Evolutionary conservation across 2,113 vertebrate genomes (phyloP), one percentile per base, ranked within the genome.

Genomic region (Acanthisitta chloris): DNA sequence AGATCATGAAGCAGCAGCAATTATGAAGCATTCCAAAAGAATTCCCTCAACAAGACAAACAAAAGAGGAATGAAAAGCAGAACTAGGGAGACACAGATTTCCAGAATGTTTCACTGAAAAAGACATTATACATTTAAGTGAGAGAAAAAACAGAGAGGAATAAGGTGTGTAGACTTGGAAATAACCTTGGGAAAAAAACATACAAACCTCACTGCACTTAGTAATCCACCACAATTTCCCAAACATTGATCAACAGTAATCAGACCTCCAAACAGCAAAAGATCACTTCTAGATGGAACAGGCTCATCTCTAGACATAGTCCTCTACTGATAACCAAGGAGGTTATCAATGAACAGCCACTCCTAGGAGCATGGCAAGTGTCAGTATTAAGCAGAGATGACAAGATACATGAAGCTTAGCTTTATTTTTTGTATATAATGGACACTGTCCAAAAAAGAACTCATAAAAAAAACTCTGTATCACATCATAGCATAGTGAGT

Each of bases 11-110:
- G 78, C 40, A 91, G 73, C 48, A 96, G 80, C 77, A 69, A 74
- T 45, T 84, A 81, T 61, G 81, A 91, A 95, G 54, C 45, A 70
- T 92, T 94, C 84, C 84, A 92, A 85, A 87, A 91, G 17, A 94
- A 91, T 80, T 87, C 70, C 71, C 73, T 89, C 81, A 79, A 88
- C 43, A 87, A 24, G 21, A 85, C 34, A 74, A 80, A 90, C 38
- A 33, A 31, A 88, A 81, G 70, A 88, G 46, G 52, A 94, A 91
- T 20, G 14, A 79, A 59, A 90, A 81, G 62, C 61, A 81, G 28
- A 91, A 76, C 38, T 25, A 66, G n/a, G 40, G 34, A 95, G 33
- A 26, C 49, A 40, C 1, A 1, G 8, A 12, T 67, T 87, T 92
- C 77, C 84, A 85, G 26, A 76, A 55, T 20, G 43, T 85, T 87